A percentile compares a stretch with the other conserved stretches of the same genome.
phyloP scores from a whole-genome alignment of 2,888 invertebrate genomes.

The Agonopterix alstromeriana region DNA sequence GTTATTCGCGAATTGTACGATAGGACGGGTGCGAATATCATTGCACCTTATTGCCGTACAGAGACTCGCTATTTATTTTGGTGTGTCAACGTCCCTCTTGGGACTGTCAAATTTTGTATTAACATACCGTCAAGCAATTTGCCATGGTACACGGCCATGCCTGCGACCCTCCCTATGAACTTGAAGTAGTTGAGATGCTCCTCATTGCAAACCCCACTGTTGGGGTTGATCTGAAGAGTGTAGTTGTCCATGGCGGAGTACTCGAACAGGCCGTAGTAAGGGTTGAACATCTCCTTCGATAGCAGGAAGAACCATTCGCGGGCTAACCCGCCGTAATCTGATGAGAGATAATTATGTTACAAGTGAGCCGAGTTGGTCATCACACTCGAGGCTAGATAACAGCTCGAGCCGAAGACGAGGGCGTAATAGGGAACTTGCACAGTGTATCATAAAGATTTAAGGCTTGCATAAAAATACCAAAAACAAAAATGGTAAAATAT shows the following conservation, averaged over 20 bases:
- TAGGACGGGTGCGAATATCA: too few relatives aligned
- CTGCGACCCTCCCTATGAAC: conserved; percentile 98
- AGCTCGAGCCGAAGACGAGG: too few relatives aligned
- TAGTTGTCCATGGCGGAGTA: conserved; percentile 99
- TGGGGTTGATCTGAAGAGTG: conserved; percentile 98
- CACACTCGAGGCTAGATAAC: too few relatives aligned
- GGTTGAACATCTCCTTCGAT: conserved; percentile 99
- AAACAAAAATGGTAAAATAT: too few relatives aligned
- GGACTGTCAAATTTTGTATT: not conserved
- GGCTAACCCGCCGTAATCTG: conserved; percentile 96
- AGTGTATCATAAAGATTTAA: too few relatives aligned
- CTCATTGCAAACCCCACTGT: conserved; percentile 98
- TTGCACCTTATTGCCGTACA: too few relatives aligned
- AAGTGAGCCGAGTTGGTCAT: too few relatives aligned
- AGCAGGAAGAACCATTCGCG: conserved; percentile 99
- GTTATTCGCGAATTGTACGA: too few relatives aligned
- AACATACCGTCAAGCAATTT: conserved; percentile 94
- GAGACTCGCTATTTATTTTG: too few relatives aligned
- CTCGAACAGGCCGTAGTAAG: conserved; percentile 99
- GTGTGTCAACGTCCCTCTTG: too few relatives aligned
- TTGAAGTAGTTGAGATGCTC: conserved; percentile 99
- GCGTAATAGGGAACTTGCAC: too few relatives aligned
- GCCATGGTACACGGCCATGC: conserved; percentile 99
- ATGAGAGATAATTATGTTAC: not conserved
- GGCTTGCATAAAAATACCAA: too few relatives aligned